Percentiles rank a stretch among this genome's conserved stretches.
These are phyloP conservation scores for Clepsis dumicolana DNA, from an alignment of 2,888 invertebrate genomes.

Conservation along the genomic window DNA sequence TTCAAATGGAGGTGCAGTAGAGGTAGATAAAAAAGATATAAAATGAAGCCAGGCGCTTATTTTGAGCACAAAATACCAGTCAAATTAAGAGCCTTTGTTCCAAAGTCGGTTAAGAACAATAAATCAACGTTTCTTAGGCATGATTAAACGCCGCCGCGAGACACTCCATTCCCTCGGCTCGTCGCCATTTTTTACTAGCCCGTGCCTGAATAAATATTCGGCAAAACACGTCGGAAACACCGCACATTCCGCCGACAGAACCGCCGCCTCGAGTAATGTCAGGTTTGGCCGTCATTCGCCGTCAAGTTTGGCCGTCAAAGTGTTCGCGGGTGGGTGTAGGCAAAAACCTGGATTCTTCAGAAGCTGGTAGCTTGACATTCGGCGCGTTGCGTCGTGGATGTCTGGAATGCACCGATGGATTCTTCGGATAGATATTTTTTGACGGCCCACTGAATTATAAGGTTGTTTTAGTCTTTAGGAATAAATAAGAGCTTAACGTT, in stretches of 20 bases:
- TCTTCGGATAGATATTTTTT: conserved; percentile 36
- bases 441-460: conserved; percentile 40
- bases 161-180: conserved; percentile 65
- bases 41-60: neutral
- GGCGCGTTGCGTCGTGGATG: conserved; percentile 49
- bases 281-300: conserved; percentile 54
- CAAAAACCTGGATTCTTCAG: conserved; percentile 64
- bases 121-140: conserved; percentile 42
- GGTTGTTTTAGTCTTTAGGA: conserved; percentile 39
- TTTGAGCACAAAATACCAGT: conserved; percentile 3
- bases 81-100: conserved; percentile 43
- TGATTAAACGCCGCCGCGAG: conserved; percentile 38
- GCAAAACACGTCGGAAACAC: conserved; percentile 74
- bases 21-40: neutral
- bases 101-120: conserved; percentile 28
- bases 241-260: conserved; percentile 63
- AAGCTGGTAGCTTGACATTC: conserved; percentile 47
- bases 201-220: conserved; percentile 69
- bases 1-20: neutral
- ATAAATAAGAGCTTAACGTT: conserved; percentile 34
- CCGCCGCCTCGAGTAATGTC: conserved; percentile 68
- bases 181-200: conserved; percentile 45
- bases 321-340: conserved; percentile 74
- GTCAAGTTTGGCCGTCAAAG: conserved; percentile 52
- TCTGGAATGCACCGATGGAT: conserved; percentile 39